phyloP scores from a whole-genome alignment of 2,113 vertebrate genomes.

The Stegastes partitus region DNA sequence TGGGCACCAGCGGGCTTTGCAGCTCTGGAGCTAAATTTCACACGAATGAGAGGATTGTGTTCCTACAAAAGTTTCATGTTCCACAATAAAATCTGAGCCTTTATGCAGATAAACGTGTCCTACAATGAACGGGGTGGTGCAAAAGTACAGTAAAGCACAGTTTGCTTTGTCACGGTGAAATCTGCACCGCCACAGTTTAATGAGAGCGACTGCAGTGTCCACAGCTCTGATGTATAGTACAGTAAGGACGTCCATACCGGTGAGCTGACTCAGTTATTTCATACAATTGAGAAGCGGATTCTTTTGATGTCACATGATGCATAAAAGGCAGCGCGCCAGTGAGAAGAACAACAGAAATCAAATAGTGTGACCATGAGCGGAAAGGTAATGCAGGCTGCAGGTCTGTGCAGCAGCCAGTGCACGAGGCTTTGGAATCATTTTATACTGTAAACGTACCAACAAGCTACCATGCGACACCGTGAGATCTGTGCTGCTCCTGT shows the following conservation, averaged over 20 bases:
- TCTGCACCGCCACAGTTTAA: conserved; percentile 28
- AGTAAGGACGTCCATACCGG: conserved; percentile 35
- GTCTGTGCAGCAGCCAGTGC: conserved; percentile 12
- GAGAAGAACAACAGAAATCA: conserved; percentile 62
- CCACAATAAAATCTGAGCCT: background rate
- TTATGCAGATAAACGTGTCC: background rate
- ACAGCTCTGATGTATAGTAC: conserved; percentile 44
- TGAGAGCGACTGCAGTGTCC: conserved; percentile 12
- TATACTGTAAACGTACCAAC: background rate
- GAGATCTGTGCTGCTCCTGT: background rate
- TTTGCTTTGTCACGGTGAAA: conserved; percentile 37
- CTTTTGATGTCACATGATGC: conserved; percentile 69
- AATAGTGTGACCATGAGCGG: conserved; percentile 63
- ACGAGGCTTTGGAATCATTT: background rate
- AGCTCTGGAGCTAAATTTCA: too few species aligned
- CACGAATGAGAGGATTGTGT: background rate
- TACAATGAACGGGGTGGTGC: conserved; percentile 4
- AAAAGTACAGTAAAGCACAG: background rate
- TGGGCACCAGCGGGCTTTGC: too few species aligned
- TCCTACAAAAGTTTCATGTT: background rate
- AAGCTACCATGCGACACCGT: background rate
- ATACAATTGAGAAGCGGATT: conserved; percentile 63
- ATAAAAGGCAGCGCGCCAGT: conserved; percentile 65
- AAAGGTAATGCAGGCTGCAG: conserved; percentile 52
- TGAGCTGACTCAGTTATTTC: conserved; percentile 67